Conservation (phyloP, 2,113 vertebrate genomes). For the Corapipo altera region DNA sequence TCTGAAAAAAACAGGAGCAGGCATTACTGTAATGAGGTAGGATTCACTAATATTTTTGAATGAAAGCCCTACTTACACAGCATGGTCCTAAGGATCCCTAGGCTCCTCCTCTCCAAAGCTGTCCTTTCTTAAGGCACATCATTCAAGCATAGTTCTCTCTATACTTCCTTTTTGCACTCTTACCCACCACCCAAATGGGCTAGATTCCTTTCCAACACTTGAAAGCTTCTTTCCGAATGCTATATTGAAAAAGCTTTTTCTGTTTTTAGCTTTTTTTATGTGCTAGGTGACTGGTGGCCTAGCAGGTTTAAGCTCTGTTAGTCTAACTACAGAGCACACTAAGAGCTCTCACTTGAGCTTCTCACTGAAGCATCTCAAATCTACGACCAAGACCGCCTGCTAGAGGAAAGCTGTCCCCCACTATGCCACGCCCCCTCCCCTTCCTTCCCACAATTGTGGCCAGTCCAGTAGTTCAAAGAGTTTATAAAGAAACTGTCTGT, state of each 20-base stretch:
- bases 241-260: not conserved
- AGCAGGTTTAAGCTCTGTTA: not conserved
- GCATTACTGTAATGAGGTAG: not conserved
- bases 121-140: not conserved
- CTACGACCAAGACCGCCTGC: not conserved
- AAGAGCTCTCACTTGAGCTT: not conserved
- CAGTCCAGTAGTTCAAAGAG: not conserved
- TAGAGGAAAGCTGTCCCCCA: not conserved
- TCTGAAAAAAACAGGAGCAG: not conserved
- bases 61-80: not conserved
- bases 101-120: not conserved
- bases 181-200: not conserved
- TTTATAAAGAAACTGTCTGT: not conserved
- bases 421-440: accelerated
- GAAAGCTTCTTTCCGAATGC: not conserved
- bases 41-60: not conserved
- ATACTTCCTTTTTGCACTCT: not conserved
- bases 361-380: not conserved
- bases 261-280: not conserved
- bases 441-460: not conserved
- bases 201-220: not conserved
- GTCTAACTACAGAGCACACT: not conserved
- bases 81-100: not conserved
- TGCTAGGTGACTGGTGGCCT: not conserved
- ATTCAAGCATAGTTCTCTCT: not conserved